These are phyloP conservation scores for Sebastolobus altivelis DNA, from an alignment of 2,797 vertebrate genomes.

Conservation along the genomic window DNA sequence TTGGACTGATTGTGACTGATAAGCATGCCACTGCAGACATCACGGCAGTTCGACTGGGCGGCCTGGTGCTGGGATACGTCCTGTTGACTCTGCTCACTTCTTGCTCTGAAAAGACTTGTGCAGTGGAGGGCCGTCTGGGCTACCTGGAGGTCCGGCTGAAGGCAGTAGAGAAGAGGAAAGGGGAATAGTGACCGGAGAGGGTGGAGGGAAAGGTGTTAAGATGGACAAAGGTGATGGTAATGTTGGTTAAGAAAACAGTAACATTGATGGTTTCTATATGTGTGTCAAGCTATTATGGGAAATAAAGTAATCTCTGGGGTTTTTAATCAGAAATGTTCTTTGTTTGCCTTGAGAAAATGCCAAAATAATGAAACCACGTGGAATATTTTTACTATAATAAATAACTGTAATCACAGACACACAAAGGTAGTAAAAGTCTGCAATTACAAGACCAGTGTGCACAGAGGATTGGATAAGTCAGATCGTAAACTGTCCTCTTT, in stretches of 20 bases:
- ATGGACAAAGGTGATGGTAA: constrained; percentile 43
- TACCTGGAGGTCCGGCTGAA: constrained; percentile 79
- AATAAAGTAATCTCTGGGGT: constrained; percentile 78
- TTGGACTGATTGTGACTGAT: constrained; percentile 81
- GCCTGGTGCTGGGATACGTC: constrained; percentile 78
- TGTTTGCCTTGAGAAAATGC: constrained; percentile 16
- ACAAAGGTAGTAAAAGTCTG: not conserved
- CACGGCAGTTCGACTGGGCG: constrained; percentile 76
- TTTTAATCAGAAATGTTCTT: constrained; percentile 61
- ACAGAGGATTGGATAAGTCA: not conserved
- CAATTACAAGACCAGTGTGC: not conserved
- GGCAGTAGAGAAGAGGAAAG: constrained; percentile 79
- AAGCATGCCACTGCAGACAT: constrained; percentile 61
- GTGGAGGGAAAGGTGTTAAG: not conserved
- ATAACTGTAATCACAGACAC: not conserved
- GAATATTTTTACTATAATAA: not conserved
- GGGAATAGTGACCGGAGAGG: constrained; percentile 49
- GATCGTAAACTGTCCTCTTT: not conserved
- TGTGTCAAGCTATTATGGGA: constrained; percentile 51
- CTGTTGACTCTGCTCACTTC: constrained; percentile 73
- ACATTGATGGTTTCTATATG: constrained; percentile 52
- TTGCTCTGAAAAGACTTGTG: constrained; percentile 53
- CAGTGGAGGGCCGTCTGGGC: constrained; percentile 76
- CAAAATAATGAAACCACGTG: not conserved
- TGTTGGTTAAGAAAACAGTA: constrained; percentile 18